Conservation (phyloP, 2,797 vertebrate species). For the Chrosomus eos region DNA sequence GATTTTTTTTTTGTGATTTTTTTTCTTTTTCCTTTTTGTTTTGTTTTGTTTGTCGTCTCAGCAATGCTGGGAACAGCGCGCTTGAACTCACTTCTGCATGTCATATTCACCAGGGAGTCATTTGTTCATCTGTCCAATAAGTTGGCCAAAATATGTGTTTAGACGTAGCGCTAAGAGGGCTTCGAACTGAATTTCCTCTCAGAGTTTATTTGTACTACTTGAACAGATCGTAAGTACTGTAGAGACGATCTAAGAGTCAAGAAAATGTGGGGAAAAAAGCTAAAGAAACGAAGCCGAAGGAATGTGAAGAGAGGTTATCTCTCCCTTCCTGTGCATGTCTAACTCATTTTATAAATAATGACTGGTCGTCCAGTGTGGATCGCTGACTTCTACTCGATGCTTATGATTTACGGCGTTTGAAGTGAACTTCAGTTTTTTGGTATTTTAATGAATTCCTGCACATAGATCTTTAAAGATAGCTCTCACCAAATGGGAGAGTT, state of each 20-base stretch:
- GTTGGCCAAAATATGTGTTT: slow-evolving; percentile 38
- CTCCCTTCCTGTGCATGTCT: slow-evolving; percentile 39
- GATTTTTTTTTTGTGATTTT: slow-evolving; percentile 51
- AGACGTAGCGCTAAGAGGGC: slow-evolving; percentile 33
- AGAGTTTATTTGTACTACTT: slow-evolving; percentile 22
- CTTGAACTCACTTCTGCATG: slow-evolving; percentile 62
- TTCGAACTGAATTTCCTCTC: slow-evolving; percentile 42
- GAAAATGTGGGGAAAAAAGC: slow-evolving; percentile 22
- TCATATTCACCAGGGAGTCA: slow-evolving; percentile 75
- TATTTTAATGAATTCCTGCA: slow-evolving; percentile 75
- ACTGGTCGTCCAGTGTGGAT: slow-evolving; percentile 34
- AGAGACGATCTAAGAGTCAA: slow-evolving; percentile 23
- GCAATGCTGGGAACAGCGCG: slow-evolving; percentile 71
- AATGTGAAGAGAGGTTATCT: slow-evolving; percentile 33
- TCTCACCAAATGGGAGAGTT: slow-evolving; percentile 67
- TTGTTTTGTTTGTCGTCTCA: slow-evolving; percentile 40
- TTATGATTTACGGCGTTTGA: slow-evolving; percentile 75
- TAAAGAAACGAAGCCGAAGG: slow-evolving; percentile 12
- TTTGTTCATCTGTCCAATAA: slow-evolving; percentile 72
- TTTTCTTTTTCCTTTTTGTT: too few species aligned
- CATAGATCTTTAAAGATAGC: slow-evolving; percentile 72
- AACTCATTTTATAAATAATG: slow-evolving; percentile 35
- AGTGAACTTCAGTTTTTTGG: slow-evolving; percentile 79
- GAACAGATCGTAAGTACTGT: slow-evolving; percentile 23
- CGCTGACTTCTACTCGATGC: slow-evolving; percentile 65